phyloP scores from a whole-genome alignment of 2,888 invertebrate genomes.

The Mechanitis messenoides region DNA sequence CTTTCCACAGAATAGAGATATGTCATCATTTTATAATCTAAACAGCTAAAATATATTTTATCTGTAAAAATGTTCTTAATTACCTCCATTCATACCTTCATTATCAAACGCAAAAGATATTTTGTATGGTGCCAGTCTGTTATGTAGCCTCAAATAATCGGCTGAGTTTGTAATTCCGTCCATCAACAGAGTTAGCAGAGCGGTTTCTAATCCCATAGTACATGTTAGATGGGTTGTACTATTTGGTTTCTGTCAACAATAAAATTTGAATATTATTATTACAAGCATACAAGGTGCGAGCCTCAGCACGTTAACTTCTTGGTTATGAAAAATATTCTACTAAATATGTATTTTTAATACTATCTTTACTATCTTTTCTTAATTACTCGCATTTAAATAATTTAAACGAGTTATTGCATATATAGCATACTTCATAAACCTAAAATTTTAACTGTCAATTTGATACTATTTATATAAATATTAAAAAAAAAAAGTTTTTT shows the following conservation, averaged over 20 bases:
- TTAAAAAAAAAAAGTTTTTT: no score
- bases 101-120: conserved; percentile 78
- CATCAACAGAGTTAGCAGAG: conserved; percentile 73
- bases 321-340: no score
- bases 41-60: no score
- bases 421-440: no score
- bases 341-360: no score
- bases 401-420: no score
- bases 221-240: conserved; percentile 56
- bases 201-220: conserved; percentile 66
- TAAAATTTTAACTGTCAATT: no score
- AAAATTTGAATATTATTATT: neutral
- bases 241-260: conserved; percentile 36
- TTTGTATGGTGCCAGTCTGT: conserved; percentile 86
- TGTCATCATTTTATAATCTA: neutral
- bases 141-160: conserved; percentile 78
- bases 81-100: conserved; percentile 42
- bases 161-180: conserved; percentile 76
- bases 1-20: no score
- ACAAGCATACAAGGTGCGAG: neutral
- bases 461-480: no score
- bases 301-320: no score
- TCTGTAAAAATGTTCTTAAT: neutral
- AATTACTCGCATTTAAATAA: no score
- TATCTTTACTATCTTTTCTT: no score